Conservation (phyloP, 2,113 vertebrate species). For the Nesogale talazaci region DNA sequence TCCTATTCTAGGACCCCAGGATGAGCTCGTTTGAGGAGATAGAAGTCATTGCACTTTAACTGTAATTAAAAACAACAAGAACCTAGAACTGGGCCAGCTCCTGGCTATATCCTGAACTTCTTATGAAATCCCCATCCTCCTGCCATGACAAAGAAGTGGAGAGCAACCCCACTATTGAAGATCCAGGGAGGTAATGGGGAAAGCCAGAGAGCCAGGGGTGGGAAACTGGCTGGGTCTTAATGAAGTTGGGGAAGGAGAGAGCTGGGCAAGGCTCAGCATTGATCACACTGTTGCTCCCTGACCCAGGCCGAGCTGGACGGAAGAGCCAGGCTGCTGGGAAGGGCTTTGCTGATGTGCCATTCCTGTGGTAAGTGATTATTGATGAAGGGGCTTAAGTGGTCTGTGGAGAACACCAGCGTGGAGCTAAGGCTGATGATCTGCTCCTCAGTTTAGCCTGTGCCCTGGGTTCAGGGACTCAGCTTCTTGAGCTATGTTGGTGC, state of each 20-base stretch:
- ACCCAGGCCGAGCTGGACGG: conserved; percentile 8
- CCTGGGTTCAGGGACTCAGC: background rate
- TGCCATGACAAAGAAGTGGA: background rate
- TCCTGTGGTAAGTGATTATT: conserved; percentile 74
- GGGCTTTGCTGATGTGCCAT: conserved; percentile 67
- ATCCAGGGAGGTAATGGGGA: conserved; percentile 27
- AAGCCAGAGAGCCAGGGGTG: background rate
- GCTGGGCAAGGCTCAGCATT: conserved; percentile 65
- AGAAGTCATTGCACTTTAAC: background rate
- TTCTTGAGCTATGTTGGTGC: background rate
- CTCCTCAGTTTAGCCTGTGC: background rate
- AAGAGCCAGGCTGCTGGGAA: conserved; percentile 68
- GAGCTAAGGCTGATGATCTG: conserved; percentile 25
- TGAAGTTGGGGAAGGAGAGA: conserved; percentile 67
- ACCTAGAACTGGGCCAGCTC: background rate
- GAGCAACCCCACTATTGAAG: background rate
- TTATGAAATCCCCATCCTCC: background rate
- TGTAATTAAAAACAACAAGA: background rate
- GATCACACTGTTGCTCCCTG: conserved; percentile 63
- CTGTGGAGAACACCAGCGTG: conserved; percentile 29
- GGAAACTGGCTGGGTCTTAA: conserved; percentile 58
- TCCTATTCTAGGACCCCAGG: background rate
- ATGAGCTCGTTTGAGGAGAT: background rate
- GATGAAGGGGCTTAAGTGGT: conserved; percentile 75
- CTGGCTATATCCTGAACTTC: background rate